Conservation (phyloP, 2,113 vertebrate species). For the Lanius collurio region DNA sequence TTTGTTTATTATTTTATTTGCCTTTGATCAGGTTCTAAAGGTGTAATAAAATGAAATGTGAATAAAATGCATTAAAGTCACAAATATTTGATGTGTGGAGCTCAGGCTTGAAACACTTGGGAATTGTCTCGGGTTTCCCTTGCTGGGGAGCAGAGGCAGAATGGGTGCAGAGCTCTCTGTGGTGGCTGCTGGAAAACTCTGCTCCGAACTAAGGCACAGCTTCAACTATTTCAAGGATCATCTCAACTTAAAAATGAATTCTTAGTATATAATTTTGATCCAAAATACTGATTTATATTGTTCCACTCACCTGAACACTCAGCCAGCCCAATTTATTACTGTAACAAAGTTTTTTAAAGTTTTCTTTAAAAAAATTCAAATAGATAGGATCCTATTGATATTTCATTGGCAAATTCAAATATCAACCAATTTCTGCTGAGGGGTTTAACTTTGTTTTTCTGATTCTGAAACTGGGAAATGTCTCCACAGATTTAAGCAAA, state of each 20-base stretch:
- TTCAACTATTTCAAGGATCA: neutral
- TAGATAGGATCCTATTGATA: neutral
- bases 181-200: neutral
- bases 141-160: neutral
- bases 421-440: neutral
- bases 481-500: neutral
- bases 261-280: neutral
- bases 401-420: neutral
- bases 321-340: neutral
- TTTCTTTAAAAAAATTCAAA: neutral
- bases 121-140: neutral
- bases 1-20: neutral
- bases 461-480: neutral
- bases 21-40: constrained; percentile 30
- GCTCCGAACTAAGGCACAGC: neutral
- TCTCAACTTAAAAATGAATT: neutral
- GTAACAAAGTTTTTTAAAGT: rapidly evolving
- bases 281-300: neutral
- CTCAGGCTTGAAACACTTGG: neutral
- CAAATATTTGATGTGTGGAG: neutral
- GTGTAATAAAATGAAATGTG: neutral
- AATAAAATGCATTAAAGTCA: neutral
- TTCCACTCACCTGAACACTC: neutral
- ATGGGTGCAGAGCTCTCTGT: neutral
- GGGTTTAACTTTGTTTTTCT: neutral